Evolutionary conservation across 2,113 vertebrate species (phyloP), one percentile per base, ranked within the genome.

Genomic region (Ophiodon elongatus): DNA sequence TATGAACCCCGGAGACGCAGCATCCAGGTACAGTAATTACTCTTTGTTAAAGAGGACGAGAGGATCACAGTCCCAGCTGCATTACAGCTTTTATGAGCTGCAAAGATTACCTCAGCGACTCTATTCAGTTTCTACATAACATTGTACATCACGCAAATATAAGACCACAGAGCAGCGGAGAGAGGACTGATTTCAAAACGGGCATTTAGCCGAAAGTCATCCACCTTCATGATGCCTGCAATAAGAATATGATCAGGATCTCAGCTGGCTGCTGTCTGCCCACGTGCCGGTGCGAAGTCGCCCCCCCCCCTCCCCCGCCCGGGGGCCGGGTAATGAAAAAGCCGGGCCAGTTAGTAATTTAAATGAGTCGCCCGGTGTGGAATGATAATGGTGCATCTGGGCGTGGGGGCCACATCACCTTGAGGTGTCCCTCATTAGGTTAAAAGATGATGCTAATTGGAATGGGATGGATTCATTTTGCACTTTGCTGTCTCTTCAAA

Each of bases 371-470:
- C 95, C 94, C 93, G 91, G 95, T 91, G 94, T 94, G 96, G 96
- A 97, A 98, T 97, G 96, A 96, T 97, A 97, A 97, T 96, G 95
- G 95, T 94, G 95, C 93, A 95, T 94, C 93, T 95, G 95, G 95
- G 88, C 94, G 94, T 92, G 94, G 60, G 82, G 94, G 95, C 94
- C 95, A 95, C 96, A 96, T 97, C 97, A 98, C 97, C 97, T 97
- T 97, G 96, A 97, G 95, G 96, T 95, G 97, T 97, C 96, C 96
- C 96, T 98, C 97, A 97, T 95, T 96, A 96, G 96, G 97, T 98
- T 98, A 97, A 98, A n/a, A 98, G 97, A 98, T 97, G 97, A 97
- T 96, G 97, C 96, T 97, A 99, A 98, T 97, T 98, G 97, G 95
- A 98, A 97, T 97, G 96, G 96, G 96, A 97, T 95, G 96, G 96